Evolutionary conservation across 1,140 invertebrate species (phyloP).

Genomic region (Diabrotica virgifera): DNA sequence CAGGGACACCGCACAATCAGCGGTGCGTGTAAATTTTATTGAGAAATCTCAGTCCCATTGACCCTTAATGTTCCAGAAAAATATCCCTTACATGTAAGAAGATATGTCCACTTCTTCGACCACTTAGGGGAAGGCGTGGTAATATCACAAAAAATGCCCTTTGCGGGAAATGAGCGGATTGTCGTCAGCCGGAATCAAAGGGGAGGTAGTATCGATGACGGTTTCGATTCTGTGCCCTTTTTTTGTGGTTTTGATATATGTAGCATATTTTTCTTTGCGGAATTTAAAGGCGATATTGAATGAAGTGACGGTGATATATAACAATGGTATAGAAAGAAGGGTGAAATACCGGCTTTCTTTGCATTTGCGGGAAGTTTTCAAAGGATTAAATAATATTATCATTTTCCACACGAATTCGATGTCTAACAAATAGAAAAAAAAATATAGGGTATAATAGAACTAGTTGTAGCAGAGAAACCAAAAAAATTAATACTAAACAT

Average conservation of each 20-base stretch:
- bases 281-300: too few relatives aligned
- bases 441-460: too few relatives aligned
- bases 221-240: background rate
- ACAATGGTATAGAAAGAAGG: too few relatives aligned
- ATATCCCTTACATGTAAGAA: slow-evolving; percentile 1
- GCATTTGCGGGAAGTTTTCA: too few relatives aligned
- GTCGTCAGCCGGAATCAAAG: background rate
- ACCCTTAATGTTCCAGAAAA: background rate
- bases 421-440: too few relatives aligned
- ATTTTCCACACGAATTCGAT: too few relatives aligned
- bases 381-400: too few relatives aligned
- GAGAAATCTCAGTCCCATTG: background rate
- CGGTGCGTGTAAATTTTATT: slow-evolving; percentile 1
- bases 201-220: background rate
- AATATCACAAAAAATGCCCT: background rate
- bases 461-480: too few relatives aligned
- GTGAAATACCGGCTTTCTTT: too few relatives aligned
- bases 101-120: background rate
- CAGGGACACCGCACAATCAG: background rate
- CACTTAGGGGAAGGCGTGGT: background rate
- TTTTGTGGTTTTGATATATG: background rate
- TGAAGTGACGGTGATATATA: too few relatives aligned
- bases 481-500: too few relatives aligned
- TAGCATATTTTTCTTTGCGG: too few relatives aligned
- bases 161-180: background rate